Conservation (phyloP, 2,113 vertebrate genomes). For the Campylorhamphus procurvoides region DNA sequence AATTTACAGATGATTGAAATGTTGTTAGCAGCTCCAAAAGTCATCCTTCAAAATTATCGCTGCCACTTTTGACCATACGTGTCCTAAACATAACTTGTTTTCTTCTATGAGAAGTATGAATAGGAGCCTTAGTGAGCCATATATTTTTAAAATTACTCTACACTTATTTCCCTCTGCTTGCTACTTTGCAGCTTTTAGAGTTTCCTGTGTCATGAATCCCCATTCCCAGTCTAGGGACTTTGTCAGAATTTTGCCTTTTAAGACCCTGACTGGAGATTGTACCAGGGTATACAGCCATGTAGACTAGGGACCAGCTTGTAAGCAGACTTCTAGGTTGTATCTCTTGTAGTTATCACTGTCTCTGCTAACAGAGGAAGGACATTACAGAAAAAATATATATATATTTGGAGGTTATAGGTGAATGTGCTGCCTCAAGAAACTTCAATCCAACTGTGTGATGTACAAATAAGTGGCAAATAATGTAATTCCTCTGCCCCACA, state of each 20-base stretch:
- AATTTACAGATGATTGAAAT: not conserved
- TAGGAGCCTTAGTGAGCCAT: not conserved
- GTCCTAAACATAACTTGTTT: not conserved
- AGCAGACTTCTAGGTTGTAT: not conserved
- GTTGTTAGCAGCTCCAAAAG: not conserved
- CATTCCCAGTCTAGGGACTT: not conserved
- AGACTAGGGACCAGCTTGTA: not conserved
- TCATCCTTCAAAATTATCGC: not conserved
- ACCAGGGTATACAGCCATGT: not conserved
- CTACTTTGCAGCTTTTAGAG: not conserved
- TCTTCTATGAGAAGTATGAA: not conserved
- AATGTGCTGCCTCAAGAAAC: not conserved
- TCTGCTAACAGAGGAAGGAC: not conserved
- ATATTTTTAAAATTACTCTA: not conserved
- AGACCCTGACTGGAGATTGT: not conserved
- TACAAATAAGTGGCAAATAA: not conserved
- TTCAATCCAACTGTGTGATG: not conserved
- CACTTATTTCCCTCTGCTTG: not conserved
- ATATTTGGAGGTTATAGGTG: not conserved
- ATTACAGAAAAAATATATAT: not conserved
- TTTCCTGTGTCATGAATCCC: not conserved
- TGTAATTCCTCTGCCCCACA: not conserved
- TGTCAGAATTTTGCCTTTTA: not conserved
- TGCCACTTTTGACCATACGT: not conserved
- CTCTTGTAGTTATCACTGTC: not conserved